Evolutionary conservation across 2,888 invertebrate species (phyloP).

Genomic region (Camptogramma bilineatum): DNA sequence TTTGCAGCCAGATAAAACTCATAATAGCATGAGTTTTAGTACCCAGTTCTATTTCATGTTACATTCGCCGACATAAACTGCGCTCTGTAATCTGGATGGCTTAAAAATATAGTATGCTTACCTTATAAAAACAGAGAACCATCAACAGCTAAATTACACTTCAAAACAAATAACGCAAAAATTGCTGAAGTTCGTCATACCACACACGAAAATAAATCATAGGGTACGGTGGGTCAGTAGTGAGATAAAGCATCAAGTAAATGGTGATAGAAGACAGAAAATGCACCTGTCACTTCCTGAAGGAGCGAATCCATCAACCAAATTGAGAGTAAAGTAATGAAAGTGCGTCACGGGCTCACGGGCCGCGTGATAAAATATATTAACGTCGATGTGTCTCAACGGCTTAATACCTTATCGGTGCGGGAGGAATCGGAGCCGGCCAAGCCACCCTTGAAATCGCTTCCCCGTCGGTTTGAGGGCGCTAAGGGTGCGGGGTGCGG

Average conservation of each 20-base stretch:
- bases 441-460: conserved; percentile 77
- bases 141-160: conserved; percentile 17
- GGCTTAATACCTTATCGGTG: conserved; percentile 74
- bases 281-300: conserved; percentile 42
- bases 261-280: conserved; percentile 1
- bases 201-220: conserved; percentile 8
- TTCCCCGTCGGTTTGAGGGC: conserved; percentile 63
- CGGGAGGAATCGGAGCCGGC: conserved; percentile 64
- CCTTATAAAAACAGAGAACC: conserved; percentile 7
- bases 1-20: conserved; percentile 55
- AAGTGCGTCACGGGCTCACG: conserved; percentile 47
- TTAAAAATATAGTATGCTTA: conserved; percentile 22
- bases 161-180: conserved; percentile 5
- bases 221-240: no score
- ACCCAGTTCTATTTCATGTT: conserved; percentile 50
- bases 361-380: conserved; percentile 65
- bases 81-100: neutral
- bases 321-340: conserved; percentile 65
- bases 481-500: conserved; percentile 46
- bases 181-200: conserved; percentile 19
- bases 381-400: conserved; percentile 71
- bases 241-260: conserved; percentile 12
- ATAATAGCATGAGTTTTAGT: conserved; percentile 46
- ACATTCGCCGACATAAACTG: conserved; percentile 9
- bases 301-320: conserved; percentile 55